Percentiles rank a stretch among this genome's conserved stretches.
These are phyloP conservation scores for Dallia pectoralis DNA, from an alignment of 2,797 vertebrate species.

Conservation along the genomic window DNA sequence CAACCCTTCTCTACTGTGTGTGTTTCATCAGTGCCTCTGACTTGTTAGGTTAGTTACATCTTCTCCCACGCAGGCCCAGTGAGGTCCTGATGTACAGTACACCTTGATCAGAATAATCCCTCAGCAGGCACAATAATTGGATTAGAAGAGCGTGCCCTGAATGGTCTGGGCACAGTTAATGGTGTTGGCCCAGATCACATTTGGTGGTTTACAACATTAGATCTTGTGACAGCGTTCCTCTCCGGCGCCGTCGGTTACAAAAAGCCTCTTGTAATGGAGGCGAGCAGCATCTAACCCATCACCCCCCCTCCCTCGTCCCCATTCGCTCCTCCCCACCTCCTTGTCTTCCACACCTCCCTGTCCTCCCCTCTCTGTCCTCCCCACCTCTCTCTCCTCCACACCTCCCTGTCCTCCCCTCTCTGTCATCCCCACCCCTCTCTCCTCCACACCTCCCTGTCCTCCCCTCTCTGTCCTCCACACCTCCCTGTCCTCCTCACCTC, in stretches of 20 bases:
- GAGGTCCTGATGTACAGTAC: conserved; percentile 31
- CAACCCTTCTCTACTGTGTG: neutral
- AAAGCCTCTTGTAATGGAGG: conserved; percentile 34
- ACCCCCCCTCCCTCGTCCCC: conserved; percentile 29
- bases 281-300: conserved; percentile 37
- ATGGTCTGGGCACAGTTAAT: conserved; percentile 19
- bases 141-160: conserved; percentile 42
- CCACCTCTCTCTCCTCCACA: conserved; percentile 1
- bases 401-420: conserved; percentile 21
- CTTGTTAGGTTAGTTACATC: conserved; percentile 43
- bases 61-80: conserved; percentile 45
- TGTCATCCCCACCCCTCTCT: conserved; percentile 34
- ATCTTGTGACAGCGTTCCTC: conserved; percentile 42
- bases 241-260: conserved; percentile 37
- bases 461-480: conserved; percentile 21
- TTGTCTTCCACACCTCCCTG: conserved; percentile 1
- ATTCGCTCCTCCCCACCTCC: conserved; percentile 22
- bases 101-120: conserved; percentile 53
- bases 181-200: conserved; percentile 32
- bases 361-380: conserved; percentile 33
- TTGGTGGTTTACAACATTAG: conserved; percentile 36
- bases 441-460: conserved; percentile 22
- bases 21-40: conserved; percentile 13
- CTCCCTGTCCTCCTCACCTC: conserved; percentile 19
- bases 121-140: conserved; percentile 56